phyloP scores from a whole-genome alignment of 2,888 invertebrate species.

The Parnassius apollo region DNA sequence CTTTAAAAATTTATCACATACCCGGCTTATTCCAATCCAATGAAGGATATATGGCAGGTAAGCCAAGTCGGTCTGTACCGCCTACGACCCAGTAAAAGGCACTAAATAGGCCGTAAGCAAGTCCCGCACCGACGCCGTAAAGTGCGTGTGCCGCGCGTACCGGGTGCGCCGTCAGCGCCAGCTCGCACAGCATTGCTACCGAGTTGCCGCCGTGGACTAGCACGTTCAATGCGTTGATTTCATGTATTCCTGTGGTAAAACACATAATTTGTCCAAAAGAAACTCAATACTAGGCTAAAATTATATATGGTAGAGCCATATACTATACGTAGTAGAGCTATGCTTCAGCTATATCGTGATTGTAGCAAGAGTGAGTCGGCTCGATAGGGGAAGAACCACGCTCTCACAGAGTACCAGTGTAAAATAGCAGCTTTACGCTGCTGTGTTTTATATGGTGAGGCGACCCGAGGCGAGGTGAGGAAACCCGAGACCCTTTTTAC shows the following conservation, averaged over 20 bases:
- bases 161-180: constrained; percentile 87
- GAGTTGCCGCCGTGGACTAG: constrained; percentile 89
- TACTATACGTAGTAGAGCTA: no score
- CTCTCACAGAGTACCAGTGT: no score
- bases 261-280: no score
- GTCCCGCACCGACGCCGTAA: constrained; percentile 82
- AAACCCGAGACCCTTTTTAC: no score
- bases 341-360: no score
- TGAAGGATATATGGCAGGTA: constrained; percentile 86
- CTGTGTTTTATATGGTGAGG: no score
- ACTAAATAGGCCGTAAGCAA: constrained; percentile 75
- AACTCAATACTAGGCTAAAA: no score
- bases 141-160: constrained; percentile 84
- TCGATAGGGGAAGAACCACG: no score
- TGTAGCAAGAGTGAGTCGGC: no score
- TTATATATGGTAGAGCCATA: no score
- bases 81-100: constrained; percentile 73
- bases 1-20: constrained; percentile 30
- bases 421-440: no score
- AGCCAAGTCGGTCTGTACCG: constrained; percentile 76
- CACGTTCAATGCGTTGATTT: constrained; percentile 84
- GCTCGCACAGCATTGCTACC: constrained; percentile 86
- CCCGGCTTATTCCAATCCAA: constrained; percentile 88
- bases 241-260: constrained; percentile 73
- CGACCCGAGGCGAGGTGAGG: no score